Conservation (phyloP, 2,113 vertebrate genomes). For the Actenoides lindsayi region DNA sequence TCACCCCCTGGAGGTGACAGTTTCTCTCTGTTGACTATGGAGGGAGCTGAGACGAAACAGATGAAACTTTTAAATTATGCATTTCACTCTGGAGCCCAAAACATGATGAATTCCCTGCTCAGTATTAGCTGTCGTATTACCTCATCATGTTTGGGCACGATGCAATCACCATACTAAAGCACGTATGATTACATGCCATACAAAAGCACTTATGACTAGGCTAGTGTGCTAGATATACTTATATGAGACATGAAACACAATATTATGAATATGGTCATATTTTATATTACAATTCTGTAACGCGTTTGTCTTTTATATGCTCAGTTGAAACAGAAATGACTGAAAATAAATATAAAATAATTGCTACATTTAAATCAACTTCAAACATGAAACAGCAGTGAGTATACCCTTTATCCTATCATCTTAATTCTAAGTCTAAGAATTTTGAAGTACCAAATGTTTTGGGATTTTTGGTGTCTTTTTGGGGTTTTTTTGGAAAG, state of each 20-base stretch:
- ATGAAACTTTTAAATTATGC: neutral
- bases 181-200: neutral
- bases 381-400: neutral
- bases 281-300: neutral
- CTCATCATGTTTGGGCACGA: neutral
- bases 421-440: neutral
- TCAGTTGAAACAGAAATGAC: neutral
- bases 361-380: neutral
- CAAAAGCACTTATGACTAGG: neutral
- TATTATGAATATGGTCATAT: neutral
- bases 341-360: neutral
- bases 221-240: neutral
- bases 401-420: neutral
- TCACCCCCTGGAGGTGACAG: neutral
- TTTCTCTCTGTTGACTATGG: neutral
- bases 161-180: neutral
- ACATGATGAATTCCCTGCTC: neutral
- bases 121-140: neutral
- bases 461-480: neutral
- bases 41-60: neutral
- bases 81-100: neutral
- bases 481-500: neutral
- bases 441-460: neutral
- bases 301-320: neutral
- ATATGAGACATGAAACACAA: neutral